A percentile compares a stretch with the other conserved stretches of the same genome.
phyloP scores from a whole-genome alignment of 2,797 vertebrate species.

The Otolemur crassicaudatus region DNA sequence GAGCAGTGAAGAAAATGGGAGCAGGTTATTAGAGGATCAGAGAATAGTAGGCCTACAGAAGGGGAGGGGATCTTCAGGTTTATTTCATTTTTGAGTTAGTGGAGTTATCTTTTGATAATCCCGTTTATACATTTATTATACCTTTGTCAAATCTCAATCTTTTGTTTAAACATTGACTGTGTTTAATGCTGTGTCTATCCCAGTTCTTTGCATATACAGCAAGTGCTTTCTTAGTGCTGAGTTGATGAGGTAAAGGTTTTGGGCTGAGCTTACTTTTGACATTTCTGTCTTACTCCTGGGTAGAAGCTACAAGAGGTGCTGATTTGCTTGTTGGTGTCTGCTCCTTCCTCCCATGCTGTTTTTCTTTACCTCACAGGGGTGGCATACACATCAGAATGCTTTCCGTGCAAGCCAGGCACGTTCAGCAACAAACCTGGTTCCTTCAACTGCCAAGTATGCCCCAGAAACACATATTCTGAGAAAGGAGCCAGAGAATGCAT shows the following conservation, averaged over 20 bases:
- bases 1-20: neutral
- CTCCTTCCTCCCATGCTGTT: neutral
- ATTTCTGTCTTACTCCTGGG: neutral
- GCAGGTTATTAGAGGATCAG: neutral
- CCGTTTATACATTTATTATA: neutral
- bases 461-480: slow-evolving; percentile 94
- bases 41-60: neutral
- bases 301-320: neutral
- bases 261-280: neutral
- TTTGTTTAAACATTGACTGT: neutral
- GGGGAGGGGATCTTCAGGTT: neutral
- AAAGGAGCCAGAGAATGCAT: slow-evolving; percentile 95
- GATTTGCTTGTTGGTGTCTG: neutral
- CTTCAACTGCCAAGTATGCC: slow-evolving; percentile 92
- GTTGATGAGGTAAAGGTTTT: neutral
- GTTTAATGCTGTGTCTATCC: neutral
- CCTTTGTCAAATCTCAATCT: neutral
- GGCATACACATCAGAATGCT: slow-evolving; percentile 97
- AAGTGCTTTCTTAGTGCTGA: neutral
- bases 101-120: neutral
- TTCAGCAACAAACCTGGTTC: slow-evolving; percentile 94
- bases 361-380: slow-evolving; percentile 91
- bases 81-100: neutral
- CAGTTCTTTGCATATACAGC: neutral
- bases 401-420: slow-evolving; percentile 95